Base-by-base conservation (phyloP, 1,140 invertebrate species). In the Penaeus chinensis region DNA sequence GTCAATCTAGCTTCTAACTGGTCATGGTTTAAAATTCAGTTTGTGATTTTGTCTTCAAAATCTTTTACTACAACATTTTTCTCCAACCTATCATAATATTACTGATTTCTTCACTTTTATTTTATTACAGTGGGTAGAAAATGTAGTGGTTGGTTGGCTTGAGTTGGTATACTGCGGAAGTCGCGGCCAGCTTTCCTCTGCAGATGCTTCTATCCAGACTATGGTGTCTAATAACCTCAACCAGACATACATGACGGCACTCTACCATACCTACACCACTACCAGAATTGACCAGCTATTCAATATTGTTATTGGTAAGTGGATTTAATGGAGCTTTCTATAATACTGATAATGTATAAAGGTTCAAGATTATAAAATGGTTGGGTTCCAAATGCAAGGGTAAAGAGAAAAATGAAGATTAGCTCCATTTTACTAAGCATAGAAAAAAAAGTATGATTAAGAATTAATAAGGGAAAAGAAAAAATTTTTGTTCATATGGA, bases 251-350 rank as follows among this genome's bases (percentile, higher is more conserved):
- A 86, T 86, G 62, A 82, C 89, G 18, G 89, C 89, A 22, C 71
- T 89, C 24, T 87, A 89, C 65, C 89, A 89, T 54, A 89, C 84
- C 10, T 89, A 89, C 62, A 89, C 89, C 61, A 86, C 89, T 37
- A 89, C 89, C 37, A 82, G 89, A 81, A 89, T 89, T 69, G 80
- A 89, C 60, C 89, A 89, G 76, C 84, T 89, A 22, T 89, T 89
- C 27, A 86, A 87, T 66, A 89, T 89, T 71, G 80, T 89, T 22
- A 89, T 89, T 42, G 89, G 89, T 89, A 63, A 60, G 88, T 78
- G 62, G n/a, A 27, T 18, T 27, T 60, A 16, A 8, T 13, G 54
- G 32, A 19, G 7, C 1, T 78, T 78, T 22, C 47, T 78, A 11
- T 20, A 4, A 8, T 22, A 60, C 18, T 32, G 19, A 11, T n/a